A percentile compares a stretch with the other conserved stretches of the same genome.
Conservation (phyloP, 2,113 vertebrate genomes). For the Puntigrus tetrazona region DNA sequence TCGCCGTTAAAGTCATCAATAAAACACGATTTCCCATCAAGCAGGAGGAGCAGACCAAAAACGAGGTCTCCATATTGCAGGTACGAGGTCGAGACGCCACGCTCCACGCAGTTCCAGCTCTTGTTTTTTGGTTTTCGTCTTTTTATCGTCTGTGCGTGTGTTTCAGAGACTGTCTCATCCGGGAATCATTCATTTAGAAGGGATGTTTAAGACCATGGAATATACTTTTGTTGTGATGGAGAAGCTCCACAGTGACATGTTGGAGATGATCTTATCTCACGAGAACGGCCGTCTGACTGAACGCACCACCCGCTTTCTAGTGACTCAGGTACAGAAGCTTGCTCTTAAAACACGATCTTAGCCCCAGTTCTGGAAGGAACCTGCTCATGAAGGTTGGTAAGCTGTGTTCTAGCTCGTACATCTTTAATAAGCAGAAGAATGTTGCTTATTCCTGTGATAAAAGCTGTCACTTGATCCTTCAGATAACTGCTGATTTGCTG, state of each 20-base stretch:
- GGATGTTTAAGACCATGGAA: conserved; percentile 72
- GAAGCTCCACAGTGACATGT: conserved; percentile 80
- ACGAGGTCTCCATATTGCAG: conserved; percentile 83
- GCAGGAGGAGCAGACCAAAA: conserved; percentile 81
- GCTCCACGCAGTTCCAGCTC: not conserved
- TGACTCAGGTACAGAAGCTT: conserved; percentile 67
- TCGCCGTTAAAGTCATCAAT: conserved; percentile 86
- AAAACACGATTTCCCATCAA: conserved; percentile 82
- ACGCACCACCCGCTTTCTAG: conserved; percentile 76
- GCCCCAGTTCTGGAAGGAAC: not conserved
- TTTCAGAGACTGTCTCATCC: conserved; percentile 72
- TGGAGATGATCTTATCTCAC: conserved; percentile 79
- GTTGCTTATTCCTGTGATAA: not conserved
- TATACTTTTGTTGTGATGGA: conserved; percentile 77
- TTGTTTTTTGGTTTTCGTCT: not conserved
- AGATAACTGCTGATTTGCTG: not conserved
- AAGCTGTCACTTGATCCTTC: not conserved
- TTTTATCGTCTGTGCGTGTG: not conserved
- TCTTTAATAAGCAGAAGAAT: not conserved
- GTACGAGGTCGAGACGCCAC: conserved; percentile 58
- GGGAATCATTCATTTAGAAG: conserved; percentile 72
- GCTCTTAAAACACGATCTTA: not conserved
- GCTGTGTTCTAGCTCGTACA: not conserved
- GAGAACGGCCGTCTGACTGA: conserved; percentile 77
- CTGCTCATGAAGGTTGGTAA: not conserved